Evolutionary conservation across 2,888 invertebrate species (phyloP).

Genomic region (Cheilosia pagana): DNA sequence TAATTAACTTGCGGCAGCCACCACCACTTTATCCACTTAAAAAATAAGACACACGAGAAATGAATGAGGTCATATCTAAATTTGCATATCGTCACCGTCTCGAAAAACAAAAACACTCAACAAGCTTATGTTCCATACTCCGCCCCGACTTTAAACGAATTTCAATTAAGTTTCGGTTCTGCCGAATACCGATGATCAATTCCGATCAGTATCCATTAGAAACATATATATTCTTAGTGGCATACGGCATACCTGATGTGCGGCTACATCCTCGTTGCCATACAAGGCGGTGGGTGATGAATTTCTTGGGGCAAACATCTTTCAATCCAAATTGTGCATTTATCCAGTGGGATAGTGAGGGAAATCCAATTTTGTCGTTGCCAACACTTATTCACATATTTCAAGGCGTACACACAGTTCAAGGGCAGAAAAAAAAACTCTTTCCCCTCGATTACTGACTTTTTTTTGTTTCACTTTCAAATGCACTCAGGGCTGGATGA

Average conservation of each 20-base stretch:
- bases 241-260: slow-evolving; percentile 81
- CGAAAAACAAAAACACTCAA: slow-evolving; percentile 1
- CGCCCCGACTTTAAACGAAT: slow-evolving; percentile 31
- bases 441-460: background rate
- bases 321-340: slow-evolving; percentile 45
- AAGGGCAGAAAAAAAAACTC: slow-evolving; percentile 20
- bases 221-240: background rate
- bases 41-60: slow-evolving; percentile 18
- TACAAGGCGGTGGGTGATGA: slow-evolving; percentile 82
- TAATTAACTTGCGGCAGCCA: slow-evolving; percentile 39
- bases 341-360: background rate
- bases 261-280: slow-evolving; percentile 83
- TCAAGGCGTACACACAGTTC: background rate
- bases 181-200: slow-evolving; percentile 25
- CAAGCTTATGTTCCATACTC: slow-evolving; percentile 16
- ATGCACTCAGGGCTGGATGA: slow-evolving; percentile 43
- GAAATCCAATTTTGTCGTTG: background rate
- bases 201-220: slow-evolving; percentile 26
- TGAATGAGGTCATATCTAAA: slow-evolving; percentile 67
- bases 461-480: slow-evolving; percentile 62
- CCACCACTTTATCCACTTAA: slow-evolving; percentile 47
- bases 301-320: slow-evolving; percentile 83
- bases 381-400: slow-evolving; percentile 27
- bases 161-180: slow-evolving; percentile 23
- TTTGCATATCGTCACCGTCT: slow-evolving; percentile 68